Base-by-base conservation (phyloP, 2,888 invertebrate genomes). In the Rhaphigaster nebulosa region DNA sequence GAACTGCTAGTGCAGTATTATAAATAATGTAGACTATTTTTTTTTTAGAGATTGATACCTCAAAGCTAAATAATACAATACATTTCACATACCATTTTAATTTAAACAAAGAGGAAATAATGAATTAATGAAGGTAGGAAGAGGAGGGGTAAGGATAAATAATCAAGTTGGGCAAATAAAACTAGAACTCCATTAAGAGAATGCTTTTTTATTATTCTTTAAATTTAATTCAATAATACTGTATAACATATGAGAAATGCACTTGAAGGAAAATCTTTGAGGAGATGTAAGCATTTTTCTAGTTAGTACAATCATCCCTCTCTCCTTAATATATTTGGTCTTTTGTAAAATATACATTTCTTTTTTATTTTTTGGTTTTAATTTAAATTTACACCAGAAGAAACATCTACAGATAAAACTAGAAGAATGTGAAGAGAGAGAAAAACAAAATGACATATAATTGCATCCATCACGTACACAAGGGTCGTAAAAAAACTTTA, bases 211-310 rank as follows among this genome's bases (percentile, higher is more conserved):
- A 60, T 88, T 88, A 88, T 65, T 76, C n/a, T 50, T 87, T 91
- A 92, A 94, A 94, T 93, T 93, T 94, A 94, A 95, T 96, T 96
- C 96, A 94, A 96, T 96, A 96, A 96, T 96, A 96, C 96, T 96
- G 96, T 96, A 96, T 96, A 96, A 96, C 96, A 96, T 96, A 96
- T 96, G 96, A 96, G 97, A 97, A 97, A 97, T 97, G 97, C 97
- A 97, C 97, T 96, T 96, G 95, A 95, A 96, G 84, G 90, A 90
- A 90, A 90, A 90, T 90, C 45, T 56, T 60, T 76, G 80, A 87
- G 56, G 87, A 52, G 76, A 45, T 70, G 50, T 76, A 45, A 89
- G 70, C 89, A 76, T 50, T 45, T 45, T 34, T 89, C 89, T 50
- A 29, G 50, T 89, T 89, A 38, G 50, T 76, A 89, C 89, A 89